Conservation (phyloP, 2,797 vertebrate species). For the Microctenopoma steveboyesi region DNA sequence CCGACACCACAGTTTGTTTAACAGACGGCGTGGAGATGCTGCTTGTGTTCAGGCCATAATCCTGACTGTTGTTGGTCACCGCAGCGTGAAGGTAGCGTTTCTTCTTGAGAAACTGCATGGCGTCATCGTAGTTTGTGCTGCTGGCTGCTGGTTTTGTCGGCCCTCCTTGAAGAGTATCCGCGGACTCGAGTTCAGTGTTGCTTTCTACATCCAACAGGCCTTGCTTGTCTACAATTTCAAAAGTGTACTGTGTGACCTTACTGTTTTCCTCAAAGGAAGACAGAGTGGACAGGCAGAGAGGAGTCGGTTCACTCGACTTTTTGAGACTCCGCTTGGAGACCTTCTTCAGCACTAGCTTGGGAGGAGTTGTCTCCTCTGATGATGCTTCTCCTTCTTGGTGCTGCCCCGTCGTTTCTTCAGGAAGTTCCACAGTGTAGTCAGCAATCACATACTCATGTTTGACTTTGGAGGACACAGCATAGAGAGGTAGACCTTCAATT, state of each 20-base stretch:
- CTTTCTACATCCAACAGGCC: constrained; percentile 91
- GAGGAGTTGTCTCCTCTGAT: constrained; percentile 89
- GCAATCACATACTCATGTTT: constrained; percentile 97
- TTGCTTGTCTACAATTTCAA: constrained; percentile 97
- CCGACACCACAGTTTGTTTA: constrained; percentile 91
- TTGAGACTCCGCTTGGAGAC: constrained; percentile 92
- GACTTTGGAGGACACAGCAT: constrained; percentile 91
- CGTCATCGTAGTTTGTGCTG: constrained; percentile 98
- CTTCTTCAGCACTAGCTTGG: constrained; percentile 96
- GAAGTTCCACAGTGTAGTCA: constrained; percentile 93
- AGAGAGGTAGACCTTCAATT: constrained; percentile 91
- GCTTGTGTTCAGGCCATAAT: constrained; percentile 91
- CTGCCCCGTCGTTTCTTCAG: constrained; percentile 86
- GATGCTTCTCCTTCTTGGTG: constrained; percentile 86
- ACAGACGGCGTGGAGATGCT: constrained; percentile 92
- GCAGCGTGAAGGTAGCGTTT: constrained; percentile 96
- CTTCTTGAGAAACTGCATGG: constrained; percentile 99
- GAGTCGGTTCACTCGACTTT: constrained; percentile 84
- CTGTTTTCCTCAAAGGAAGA: constrained; percentile 91
- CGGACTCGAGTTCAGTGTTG: constrained; percentile 91
- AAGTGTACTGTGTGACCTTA: constrained; percentile 94
- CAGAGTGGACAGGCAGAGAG: constrained; percentile 89
- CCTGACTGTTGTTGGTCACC: constrained; percentile 87
- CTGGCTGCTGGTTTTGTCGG: constrained; percentile 91
- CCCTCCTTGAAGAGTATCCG: constrained; percentile 90